Base-by-base conservation (phyloP, 2,888 invertebrate genomes). In the Acleris laterana region DNA sequence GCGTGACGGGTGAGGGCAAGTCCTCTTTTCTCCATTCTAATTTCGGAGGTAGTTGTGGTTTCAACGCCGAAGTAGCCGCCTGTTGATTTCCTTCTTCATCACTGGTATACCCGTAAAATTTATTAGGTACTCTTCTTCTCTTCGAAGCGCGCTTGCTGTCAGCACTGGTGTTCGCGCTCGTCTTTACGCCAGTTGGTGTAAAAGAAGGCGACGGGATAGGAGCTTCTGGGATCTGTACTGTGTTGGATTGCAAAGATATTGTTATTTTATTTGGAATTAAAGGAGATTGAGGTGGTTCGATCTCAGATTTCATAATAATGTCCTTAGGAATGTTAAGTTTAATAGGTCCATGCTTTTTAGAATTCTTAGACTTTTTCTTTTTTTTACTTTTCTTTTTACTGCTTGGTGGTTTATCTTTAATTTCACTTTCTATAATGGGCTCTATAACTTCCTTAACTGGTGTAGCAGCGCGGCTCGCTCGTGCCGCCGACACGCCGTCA, bases 61-160 rank as follows among this genome's bases (percentile, higher is more conserved):
- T 85, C 19, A 89, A 76, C 68, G 90, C 95, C 17, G 93, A 92
- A 17, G 94, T 93, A 1, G 93, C 89, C 25, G 93, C 88, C 68
- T 93, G 93, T 0, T 93, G 92, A 58, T 80, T 70, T 63, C 85
- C 93, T 70, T 97, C 97, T 76, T 97, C 97, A 74, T 97, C 97
- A 81, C 97, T 97, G 0, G 97, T 96, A 81, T 97, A 97, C 0
- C 97, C 97, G 80, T 97, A 97, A 82, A 97, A 97, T 79, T 96
- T 96, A 78, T 97, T 97, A 0, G 97, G 97, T 32, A 97, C 95
- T 49, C 97, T 89, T 75, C 96, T 94, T 68, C 97, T 94, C 85
- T 97, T 97, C 1, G 97, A 97, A 1, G 95, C 95, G 46, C 97
- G 93, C 78, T 95, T 96, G 19, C 87, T 95, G 75, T 96, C 96